Conservation (phyloP, 2,888 invertebrate species). For the Ligdia adustata region DNA sequence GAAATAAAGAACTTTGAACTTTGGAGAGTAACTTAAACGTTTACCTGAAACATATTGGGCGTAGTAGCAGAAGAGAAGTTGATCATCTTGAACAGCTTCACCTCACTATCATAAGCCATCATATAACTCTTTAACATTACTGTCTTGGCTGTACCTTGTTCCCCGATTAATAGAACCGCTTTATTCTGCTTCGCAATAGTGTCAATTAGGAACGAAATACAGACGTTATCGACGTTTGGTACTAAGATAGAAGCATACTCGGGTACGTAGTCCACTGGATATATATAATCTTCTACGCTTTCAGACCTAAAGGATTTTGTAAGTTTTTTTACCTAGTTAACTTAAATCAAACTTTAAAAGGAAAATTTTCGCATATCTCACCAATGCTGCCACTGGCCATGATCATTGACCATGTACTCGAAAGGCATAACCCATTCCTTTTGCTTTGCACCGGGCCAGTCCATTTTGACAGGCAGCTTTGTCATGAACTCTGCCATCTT, state of each 20-base stretch:
- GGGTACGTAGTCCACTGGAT: constrained; percentile 88
- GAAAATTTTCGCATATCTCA: neutral
- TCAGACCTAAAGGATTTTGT: constrained; percentile 64
- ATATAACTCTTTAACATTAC: constrained; percentile 95
- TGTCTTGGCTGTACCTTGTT: constrained; percentile 96
- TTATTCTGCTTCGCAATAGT: constrained; percentile 91
- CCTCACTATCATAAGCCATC: constrained; percentile 89
- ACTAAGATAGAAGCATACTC: constrained; percentile 93
- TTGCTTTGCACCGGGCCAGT: constrained; percentile 87
- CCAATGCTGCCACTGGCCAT: constrained; percentile 94
- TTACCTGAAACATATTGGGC: constrained; percentile 94
- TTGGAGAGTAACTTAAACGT: constrained; percentile 9
- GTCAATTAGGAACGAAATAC: constrained; percentile 92
- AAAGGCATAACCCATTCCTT: constrained; percentile 90
- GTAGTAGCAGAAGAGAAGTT: constrained; percentile 96
- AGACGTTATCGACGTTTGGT: constrained; percentile 94
- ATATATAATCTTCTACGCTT: constrained; percentile 88
- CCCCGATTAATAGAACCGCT: constrained; percentile 93
- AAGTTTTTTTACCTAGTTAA: too few species aligned
- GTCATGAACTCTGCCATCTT: constrained; percentile 89
- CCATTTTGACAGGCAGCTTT: constrained; percentile 86
- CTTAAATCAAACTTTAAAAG: neutral
- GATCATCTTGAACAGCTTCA: constrained; percentile 90
- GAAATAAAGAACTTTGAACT: neutral
- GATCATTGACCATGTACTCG: constrained; percentile 89